phyloP scores from a whole-genome alignment of 2,113 vertebrate species.

The Pteropus alecto region DNA sequence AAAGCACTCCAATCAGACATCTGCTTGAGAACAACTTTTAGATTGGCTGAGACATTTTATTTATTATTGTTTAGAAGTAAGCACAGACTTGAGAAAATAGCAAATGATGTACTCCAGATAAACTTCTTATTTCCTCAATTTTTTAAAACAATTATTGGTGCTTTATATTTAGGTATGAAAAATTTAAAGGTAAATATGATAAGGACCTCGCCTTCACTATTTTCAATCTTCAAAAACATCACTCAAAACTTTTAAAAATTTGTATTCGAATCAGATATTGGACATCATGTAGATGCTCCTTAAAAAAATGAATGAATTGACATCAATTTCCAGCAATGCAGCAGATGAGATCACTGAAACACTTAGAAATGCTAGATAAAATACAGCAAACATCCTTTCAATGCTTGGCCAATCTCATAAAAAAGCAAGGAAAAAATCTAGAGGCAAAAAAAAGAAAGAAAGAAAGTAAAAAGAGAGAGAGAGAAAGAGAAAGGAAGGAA shows the following conservation, averaged over 20 bases:
- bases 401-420: neutral
- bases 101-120: neutral
- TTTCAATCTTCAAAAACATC: neutral
- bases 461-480: too few relatives aligned
- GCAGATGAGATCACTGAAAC: neutral
- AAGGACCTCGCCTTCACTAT: neutral
- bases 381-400: neutral
- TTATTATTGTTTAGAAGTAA: neutral
- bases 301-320: neutral
- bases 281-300: neutral
- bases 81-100: neutral
- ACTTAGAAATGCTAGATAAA: neutral
- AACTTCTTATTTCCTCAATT: neutral
- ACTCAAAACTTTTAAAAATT: neutral
- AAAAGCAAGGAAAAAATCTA: neutral
- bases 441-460: neutral
- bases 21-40: neutral
- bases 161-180: neutral
- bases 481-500: accelerated
- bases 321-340: neutral
- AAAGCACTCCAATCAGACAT: neutral
- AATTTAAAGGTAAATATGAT: neutral
- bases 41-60: neutral
- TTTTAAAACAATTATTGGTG: neutral
- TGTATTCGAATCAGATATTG: neutral